A percentile compares a stretch with the other conserved stretches of the same genome.
Evolutionary conservation across 2,888 invertebrate species (phyloP).

Genomic region (Tetramorium bicarinatum): DNA sequence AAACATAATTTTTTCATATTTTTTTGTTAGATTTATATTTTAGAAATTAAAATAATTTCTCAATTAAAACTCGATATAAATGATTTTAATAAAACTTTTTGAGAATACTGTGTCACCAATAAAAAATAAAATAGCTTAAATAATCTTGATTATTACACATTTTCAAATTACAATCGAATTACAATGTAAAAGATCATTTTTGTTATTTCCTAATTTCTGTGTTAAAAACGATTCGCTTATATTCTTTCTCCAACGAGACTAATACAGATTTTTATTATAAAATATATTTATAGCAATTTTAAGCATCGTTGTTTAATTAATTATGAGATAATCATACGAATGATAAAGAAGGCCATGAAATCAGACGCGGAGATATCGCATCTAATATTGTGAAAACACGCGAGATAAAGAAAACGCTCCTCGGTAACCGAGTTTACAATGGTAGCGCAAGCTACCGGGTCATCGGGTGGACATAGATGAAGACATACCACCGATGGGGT

Average conservation of each 20-base stretch:
- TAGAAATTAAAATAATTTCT: neutral
- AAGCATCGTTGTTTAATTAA: neutral
- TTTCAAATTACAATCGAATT: neutral
- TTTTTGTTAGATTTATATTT: neutral
- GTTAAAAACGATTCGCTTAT: neutral
- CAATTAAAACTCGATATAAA: neutral
- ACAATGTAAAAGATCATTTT: conserved; percentile 5
- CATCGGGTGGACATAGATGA: neutral
- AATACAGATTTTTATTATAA: neutral
- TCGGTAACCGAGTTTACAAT: conserved; percentile 3
- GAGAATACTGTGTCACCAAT: neutral
- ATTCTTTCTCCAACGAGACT: neutral
- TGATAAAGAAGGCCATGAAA: neutral
- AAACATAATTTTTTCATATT: neutral
- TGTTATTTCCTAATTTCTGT: neutral
- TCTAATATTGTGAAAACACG: neutral
- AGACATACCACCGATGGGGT: neutral
- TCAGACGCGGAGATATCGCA: neutral
- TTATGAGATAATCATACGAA: neutral
- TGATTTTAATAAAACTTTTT: neutral
- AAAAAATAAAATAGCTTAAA: conserved; percentile 9
- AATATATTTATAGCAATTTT: conserved; percentile 7
- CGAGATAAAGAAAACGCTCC: conserved; percentile 20
- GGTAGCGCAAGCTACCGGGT: neutral
- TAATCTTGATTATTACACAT: neutral